Evolutionary conservation across 2,888 invertebrate species (phyloP).

Genomic region (Mactromeris polynyma): DNA sequence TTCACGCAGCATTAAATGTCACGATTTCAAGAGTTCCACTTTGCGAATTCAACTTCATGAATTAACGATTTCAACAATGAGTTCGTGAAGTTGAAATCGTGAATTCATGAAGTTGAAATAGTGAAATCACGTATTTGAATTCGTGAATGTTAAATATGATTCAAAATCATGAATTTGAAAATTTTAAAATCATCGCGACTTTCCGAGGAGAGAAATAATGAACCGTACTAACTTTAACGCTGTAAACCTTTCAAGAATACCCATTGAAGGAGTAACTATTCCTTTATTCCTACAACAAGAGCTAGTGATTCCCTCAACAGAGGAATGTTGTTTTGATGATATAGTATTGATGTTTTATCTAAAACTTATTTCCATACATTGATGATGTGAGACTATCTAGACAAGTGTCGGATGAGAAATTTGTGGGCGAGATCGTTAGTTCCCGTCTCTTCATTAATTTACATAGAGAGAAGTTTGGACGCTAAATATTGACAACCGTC

Average conservation of each 20-base stretch:
- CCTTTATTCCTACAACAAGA: not conserved
- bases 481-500: not conserved
- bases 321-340: not conserved
- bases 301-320: not conserved
- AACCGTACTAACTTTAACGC: not conserved
- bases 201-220: no score
- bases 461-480: not conserved
- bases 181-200: no score
- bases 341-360: not conserved
- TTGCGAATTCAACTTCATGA: no score
- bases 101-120: no score
- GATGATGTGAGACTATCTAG: not conserved
- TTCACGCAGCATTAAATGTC: no score
- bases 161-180: no score
- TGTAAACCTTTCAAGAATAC: not conserved
- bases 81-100: no score
- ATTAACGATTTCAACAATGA: no score
- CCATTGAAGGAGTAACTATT: not conserved
- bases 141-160: no score
- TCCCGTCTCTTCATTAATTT: not conserved
- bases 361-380: not conserved
- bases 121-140: no score
- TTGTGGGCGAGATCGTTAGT: not conserved
- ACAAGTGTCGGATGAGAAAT: conserved; percentile 1
- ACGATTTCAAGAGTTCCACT: no score